phyloP scores from a whole-genome alignment of 2,797 vertebrate species.

The Botia kubotai region DNA sequence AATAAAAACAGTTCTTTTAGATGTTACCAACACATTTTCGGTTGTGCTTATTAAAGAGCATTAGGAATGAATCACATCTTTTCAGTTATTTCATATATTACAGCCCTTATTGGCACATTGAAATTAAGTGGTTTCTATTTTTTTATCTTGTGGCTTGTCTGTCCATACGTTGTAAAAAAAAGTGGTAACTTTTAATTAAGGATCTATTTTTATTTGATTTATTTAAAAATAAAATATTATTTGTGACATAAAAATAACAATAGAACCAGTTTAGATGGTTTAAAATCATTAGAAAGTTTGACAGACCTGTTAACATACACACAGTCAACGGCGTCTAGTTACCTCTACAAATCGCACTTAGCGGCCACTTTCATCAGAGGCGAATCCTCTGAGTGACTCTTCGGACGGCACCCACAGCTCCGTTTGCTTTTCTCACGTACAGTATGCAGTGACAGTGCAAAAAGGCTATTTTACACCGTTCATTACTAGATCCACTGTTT shows the following conservation, averaged over 20 bases:
- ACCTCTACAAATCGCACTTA: conserved; percentile 57
- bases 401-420: conserved; percentile 20
- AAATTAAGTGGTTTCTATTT: no score
- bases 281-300: neutral
- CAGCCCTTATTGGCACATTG: no score
- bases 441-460: conserved; percentile 58
- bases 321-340: conserved; percentile 40
- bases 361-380: conserved; percentile 52
- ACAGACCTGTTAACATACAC: neutral
- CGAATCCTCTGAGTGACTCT: conserved; percentile 19
- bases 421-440: conserved; percentile 40
- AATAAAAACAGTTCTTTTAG: no score
- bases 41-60: no score
- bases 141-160: no score
- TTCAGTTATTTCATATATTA: no score
- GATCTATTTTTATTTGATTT: neutral
- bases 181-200: no score
- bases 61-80: no score
- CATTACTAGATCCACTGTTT: conserved; percentile 47
- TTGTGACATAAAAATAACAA: neutral
- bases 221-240: neutral
- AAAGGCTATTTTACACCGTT: conserved; percentile 42
- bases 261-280: neutral
- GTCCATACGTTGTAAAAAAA: no score
- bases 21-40: no score